phyloP scores from a whole-genome alignment of 2,888 invertebrate species.

The Hirtodrosophila confusa region DNA sequence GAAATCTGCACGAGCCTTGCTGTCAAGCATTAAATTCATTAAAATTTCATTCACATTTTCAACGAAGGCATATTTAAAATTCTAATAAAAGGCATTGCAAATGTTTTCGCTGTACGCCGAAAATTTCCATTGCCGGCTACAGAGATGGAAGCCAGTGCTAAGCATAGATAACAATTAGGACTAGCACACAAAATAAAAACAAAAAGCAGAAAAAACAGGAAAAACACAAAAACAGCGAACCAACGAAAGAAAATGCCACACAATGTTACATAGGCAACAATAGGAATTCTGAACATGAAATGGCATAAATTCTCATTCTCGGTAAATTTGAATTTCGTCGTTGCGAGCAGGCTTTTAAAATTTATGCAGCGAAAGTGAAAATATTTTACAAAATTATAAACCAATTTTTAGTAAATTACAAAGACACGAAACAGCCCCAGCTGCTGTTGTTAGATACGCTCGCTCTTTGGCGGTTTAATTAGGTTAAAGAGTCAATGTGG shows the following conservation, averaged over 20 bases:
- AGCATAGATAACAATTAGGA: slow-evolving; percentile 74
- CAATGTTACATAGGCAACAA: slow-evolving; percentile 22
- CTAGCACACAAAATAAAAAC: slow-evolving; percentile 22
- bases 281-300: slow-evolving; percentile 36
- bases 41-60: slow-evolving; percentile 70
- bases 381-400: slow-evolving; percentile 66
- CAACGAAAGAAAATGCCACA: slow-evolving; percentile 31
- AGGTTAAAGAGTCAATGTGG: slow-evolving; percentile 62
- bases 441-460: slow-evolving; percentile 22
- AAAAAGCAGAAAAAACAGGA: slow-evolving; percentile 16
- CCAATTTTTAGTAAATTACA: slow-evolving; percentile 65
- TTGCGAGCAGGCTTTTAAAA: slow-evolving; percentile 20
- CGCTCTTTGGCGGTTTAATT: slow-evolving; percentile 68
- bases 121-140: slow-evolving; percentile 35
- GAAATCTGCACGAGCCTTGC: slow-evolving; percentile 24
- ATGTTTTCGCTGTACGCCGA: slow-evolving; percentile 54
- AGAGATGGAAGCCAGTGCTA: slow-evolving; percentile 52
- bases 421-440: slow-evolving; percentile 25
- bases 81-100: slow-evolving; percentile 57
- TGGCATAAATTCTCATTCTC: slow-evolving; percentile 63
- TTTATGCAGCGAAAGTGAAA: slow-evolving; percentile 50
- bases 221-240: slow-evolving; percentile 19
- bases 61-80: slow-evolving; percentile 67
- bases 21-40: slow-evolving; percentile 69
- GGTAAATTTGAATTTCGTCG: slow-evolving; percentile 50